Evolutionary conservation across 1,140 invertebrate species (phyloP), one percentile per base, ranked within the genome.

Genomic region (Chironomus tepperi): DNA sequence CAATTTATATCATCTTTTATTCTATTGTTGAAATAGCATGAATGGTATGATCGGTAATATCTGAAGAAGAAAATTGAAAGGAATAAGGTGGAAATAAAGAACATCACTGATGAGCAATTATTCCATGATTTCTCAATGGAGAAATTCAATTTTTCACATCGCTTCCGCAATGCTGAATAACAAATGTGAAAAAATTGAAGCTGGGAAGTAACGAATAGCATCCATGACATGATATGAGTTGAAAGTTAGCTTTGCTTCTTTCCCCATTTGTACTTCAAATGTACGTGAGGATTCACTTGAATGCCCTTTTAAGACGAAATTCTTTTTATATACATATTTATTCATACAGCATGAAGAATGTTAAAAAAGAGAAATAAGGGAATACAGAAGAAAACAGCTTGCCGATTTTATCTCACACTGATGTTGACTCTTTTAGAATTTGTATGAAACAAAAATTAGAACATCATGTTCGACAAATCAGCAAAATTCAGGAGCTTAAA

Each of bases 81-180:
- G 24, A 34, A 5, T 34, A 57, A 57, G 12, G 3, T 12, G 12
- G 47, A 57, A 57, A 12, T 12, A 34, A 34, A 34, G 24, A 34
- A 34, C 24, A 34, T 34, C n/a, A 57, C 47, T 1, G 47, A n/a
- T n/a, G 47, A 57, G 47, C 47, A 57, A 57, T 57, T 57, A 57
- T 57, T 57, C 47, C 47, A 57, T 57, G 47, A 57, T 57, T 57
- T 57, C 47, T 57, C 47, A 57, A 57, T 57, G 47, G 47, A 57
- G 47, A 57, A 57, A 57, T 57, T 57, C 47, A 57, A 57, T 57
- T 57, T 57, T 57, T 57, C n/a, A 8, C 47, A 57, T 57, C 12
- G 47, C 47, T 57, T 57, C 47, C 47, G 47, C 47, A 57, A n/a
- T 57, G 47, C 47, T 57, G 47, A 57, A 57, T 57, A 57, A n/a